Base-by-base conservation (phyloP, 2,888 invertebrate genomes). In the Lithophane socia region DNA sequence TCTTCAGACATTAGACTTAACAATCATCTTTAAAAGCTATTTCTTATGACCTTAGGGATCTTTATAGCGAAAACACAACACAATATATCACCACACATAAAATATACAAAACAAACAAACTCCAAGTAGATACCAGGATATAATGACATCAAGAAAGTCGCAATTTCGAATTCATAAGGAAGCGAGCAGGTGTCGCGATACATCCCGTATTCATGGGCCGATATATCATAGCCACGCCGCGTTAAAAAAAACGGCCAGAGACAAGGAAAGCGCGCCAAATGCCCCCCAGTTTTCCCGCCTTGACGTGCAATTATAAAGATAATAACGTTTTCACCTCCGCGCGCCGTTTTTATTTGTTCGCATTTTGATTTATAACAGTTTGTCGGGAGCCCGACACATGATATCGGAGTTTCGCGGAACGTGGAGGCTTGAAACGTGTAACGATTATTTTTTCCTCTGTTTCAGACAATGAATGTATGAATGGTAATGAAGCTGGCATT, bases 301-400 rank as follows among this genome's bases (percentile, higher is more conserved):
- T 96, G 96, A 96, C 96, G 95, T 96, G 95, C 96, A 96, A 96
- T 96, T 96, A 96, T 95, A 96, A 95, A 96, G 96, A 96, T 96
- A 96, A 96, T 96, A 96, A 96, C 95, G 94, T 95, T 96, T 95
- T 95, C 96, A 95, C 94, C 95, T 95, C 94, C 92, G 90, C 93
- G 91, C 89, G 92, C 94, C 89, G 93, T 93, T 96, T 95, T 96
- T 96, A 96, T 96, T 96, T 95, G 95, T 95, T 93, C 93, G 87
- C 90, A 91, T 91, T 92, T 94, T 96, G 96, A 96, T 96, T 96
- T 96, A 96, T 95, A 94, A 93, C 94, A 92, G 93, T 92, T 93
- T 92, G 92, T 88, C 87, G 92, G 89, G 91, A 88, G 91, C 84
- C 86, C 87, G 88, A 89, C 89, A 84, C 89, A 84, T 86, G 87